phyloP scores from a whole-genome alignment of 2,113 vertebrate species.

The Lepisosteus osseus region DNA sequence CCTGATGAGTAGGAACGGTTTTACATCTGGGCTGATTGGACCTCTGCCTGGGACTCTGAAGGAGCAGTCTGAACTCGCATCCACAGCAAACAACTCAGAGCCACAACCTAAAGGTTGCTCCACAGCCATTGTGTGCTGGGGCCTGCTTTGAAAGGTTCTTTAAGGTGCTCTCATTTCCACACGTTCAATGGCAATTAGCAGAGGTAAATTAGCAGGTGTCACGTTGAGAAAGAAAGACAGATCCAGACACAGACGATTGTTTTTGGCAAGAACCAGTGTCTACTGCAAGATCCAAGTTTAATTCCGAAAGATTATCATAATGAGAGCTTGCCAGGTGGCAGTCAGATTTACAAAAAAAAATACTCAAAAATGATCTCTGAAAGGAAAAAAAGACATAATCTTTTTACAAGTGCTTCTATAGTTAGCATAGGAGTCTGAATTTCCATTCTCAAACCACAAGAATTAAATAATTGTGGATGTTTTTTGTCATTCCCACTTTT shows the following conservation, averaged over 20 bases:
- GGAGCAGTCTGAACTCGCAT: slow-evolving; percentile 42
- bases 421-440: slow-evolving; percentile 51
- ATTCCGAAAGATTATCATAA: slow-evolving; percentile 30
- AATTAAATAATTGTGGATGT: slow-evolving; percentile 34
- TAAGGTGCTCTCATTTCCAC: background rate
- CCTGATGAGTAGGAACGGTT: slow-evolving; percentile 85
- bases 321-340: slow-evolving; percentile 32
- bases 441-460: slow-evolving; percentile 48
- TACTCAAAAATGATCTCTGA: slow-evolving; percentile 30
- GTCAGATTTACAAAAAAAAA: slow-evolving; percentile 28
- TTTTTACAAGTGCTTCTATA: slow-evolving; percentile 45
- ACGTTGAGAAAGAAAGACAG: slow-evolving; percentile 16
- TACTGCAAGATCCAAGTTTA: slow-evolving; percentile 30
- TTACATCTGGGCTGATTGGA: slow-evolving; percentile 75
- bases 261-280: slow-evolving; percentile 33
- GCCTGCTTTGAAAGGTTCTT: background rate
- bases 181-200: slow-evolving; percentile 25
- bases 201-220: slow-evolving; percentile 20
- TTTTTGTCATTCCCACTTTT: background rate
- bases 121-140: slow-evolving; percentile 16
- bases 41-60: slow-evolving; percentile 65
- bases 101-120: background rate
- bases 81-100: slow-evolving; percentile 19
- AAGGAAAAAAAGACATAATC: slow-evolving; percentile 42
- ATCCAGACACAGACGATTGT: slow-evolving; percentile 36